A percentile compares a stretch with the other conserved stretches of the same genome.
phyloP scores from a whole-genome alignment of 2,888 invertebrate species.

The Platycheirus albimanus region DNA sequence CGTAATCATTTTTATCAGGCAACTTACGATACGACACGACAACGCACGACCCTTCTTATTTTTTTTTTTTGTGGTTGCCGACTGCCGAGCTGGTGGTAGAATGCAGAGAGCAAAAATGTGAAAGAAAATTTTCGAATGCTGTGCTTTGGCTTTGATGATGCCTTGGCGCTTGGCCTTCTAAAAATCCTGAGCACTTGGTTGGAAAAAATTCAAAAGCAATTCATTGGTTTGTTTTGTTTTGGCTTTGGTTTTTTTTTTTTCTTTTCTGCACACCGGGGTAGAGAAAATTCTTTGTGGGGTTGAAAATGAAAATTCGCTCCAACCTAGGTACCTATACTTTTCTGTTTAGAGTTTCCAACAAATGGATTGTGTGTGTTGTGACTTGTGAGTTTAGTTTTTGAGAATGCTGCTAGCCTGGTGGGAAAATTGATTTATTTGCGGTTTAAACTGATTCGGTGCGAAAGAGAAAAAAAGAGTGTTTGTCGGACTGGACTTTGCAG shows the following conservation, averaged over 20 bases:
- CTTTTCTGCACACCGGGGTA: not conserved
- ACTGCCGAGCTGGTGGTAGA: too few species aligned
- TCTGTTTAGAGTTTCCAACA: not conserved
- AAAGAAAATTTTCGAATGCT: not conserved
- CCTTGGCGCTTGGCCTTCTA: too few species aligned
- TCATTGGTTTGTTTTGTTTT: not conserved
- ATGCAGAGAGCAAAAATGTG: not conserved
- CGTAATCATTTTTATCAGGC: constrained; percentile 11
- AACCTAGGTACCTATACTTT: too few species aligned
- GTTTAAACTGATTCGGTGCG: not conserved
- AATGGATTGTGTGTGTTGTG: not conserved
- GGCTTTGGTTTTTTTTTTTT: too few species aligned
- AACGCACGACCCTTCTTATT: too few species aligned
- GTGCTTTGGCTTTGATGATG: too few species aligned
- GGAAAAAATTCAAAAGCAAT: constrained; percentile 42
- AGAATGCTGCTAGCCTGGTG: constrained; percentile 11
- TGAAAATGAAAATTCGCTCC: too few species aligned
- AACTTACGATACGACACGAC: too few species aligned
- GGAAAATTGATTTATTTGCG: constrained; percentile 38
- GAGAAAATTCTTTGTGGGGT: constrained; percentile 4
- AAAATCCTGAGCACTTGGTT: constrained; percentile 33
- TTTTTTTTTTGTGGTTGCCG: too few species aligned
- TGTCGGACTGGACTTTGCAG: too few species aligned
- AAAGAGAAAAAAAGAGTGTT: not conserved
- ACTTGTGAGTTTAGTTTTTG: not conserved